Evolutionary conservation across 1,140 invertebrate genomes (phyloP).

Genomic region (Macrosteles quadrilineatus): DNA sequence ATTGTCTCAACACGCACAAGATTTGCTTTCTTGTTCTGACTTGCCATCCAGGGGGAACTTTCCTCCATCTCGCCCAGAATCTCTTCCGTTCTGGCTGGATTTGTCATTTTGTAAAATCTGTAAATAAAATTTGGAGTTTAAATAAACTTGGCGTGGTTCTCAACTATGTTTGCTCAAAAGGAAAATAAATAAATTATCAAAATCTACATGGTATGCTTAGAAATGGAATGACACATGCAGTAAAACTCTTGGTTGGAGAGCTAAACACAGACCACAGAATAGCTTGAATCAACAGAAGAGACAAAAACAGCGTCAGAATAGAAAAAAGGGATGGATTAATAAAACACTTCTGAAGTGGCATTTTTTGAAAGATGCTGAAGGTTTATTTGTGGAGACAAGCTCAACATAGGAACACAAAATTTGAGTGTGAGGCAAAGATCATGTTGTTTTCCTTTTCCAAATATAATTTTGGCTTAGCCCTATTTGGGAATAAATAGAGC

Average conservation of each 20-base stretch:
- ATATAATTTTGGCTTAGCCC: too few relatives aligned
- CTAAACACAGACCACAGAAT: too few relatives aligned
- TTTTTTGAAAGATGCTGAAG: too few relatives aligned
- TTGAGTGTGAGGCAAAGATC: too few relatives aligned
- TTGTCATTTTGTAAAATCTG: conserved; percentile 34
- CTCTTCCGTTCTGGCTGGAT: conserved; percentile 28
- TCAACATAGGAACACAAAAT: too few relatives aligned
- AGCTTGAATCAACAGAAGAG: too few relatives aligned
- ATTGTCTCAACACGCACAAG: conserved; percentile 27
- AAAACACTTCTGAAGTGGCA: too few relatives aligned
- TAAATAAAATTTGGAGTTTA: conserved; percentile 14
- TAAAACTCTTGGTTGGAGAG: background rate
- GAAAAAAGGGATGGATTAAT: too few relatives aligned
- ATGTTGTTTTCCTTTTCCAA: too few relatives aligned
- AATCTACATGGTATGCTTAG: background rate
- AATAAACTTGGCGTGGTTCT: background rate
- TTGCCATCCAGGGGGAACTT: conserved; percentile 32
- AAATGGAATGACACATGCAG: background rate
- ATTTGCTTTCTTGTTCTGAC: conserved; percentile 21
- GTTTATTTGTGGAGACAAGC: too few relatives aligned
- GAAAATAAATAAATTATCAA: background rate
- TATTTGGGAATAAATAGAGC: too few relatives aligned
- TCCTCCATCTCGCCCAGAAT: background rate
- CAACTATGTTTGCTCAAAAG: background rate
- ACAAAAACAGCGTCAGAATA: too few relatives aligned